Percentiles rank a stretch among this genome's conserved stretches.
Evolutionary conservation across 2,113 vertebrate genomes (phyloP).

Genomic region (Pipra filicauda): DNA sequence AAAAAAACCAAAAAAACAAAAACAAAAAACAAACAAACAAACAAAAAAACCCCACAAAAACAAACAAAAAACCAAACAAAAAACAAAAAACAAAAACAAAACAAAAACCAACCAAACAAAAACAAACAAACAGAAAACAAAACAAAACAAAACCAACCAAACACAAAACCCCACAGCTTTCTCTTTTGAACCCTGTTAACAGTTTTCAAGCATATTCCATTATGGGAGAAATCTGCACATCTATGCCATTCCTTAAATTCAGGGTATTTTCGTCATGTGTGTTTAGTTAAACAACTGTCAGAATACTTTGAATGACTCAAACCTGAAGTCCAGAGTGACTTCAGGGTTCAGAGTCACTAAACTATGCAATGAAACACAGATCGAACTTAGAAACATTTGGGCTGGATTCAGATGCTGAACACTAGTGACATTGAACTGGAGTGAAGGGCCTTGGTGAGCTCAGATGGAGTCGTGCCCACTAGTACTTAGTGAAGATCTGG

Average conservation of each 20-base stretch:
- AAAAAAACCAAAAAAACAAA: neutral
- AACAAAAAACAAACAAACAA: neutral
- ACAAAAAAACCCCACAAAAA: neutral
- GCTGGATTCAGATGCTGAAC: neutral
- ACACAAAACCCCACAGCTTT: neutral
- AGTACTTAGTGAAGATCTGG: neutral
- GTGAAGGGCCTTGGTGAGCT: neutral
- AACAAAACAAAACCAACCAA: rapidly evolving
- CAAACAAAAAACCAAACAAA: neutral
- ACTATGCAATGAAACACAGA: neutral
- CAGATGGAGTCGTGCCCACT: neutral
- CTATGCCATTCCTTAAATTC: neutral
- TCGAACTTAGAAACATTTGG: neutral
- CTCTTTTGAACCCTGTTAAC: neutral
- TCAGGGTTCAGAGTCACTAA: neutral
- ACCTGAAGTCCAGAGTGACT: neutral
- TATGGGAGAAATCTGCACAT: neutral
- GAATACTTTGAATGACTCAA: neutral
- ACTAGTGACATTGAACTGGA: rapidly evolving
- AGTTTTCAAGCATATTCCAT: neutral
- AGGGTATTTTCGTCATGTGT: neutral
- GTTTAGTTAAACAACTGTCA: neutral
- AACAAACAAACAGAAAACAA: neutral
- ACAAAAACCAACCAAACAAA: neutral
- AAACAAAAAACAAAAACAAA: neutral